Evolutionary conservation across 2,888 invertebrate genomes (phyloP), one percentile per base, ranked within the genome.

Genomic region (Minunthozetes semirufus): DNA sequence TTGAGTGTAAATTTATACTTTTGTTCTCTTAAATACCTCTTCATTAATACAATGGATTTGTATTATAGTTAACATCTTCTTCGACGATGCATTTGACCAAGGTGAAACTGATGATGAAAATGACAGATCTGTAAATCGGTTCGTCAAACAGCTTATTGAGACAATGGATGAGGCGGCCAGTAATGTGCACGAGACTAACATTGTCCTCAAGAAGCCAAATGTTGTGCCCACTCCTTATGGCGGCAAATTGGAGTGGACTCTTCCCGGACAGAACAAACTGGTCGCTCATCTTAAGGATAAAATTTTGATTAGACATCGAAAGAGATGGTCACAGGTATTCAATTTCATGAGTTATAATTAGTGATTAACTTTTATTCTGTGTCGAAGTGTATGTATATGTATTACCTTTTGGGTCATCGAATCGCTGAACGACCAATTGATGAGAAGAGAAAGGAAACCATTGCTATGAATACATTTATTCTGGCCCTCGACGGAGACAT

Each of bases 261-360:
- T 95, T 74, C 94, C 94, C 0, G 93, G 93, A 0, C 89, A 90
- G 80, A 93, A 91, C 27, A 89, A 89, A 82, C 85, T 95, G 84
- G 88, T 91, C 78, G 91, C 90, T 11, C 94, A 95, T 82, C 84
- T 95, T 76, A 95, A 95, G 82, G 93, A 95, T 82, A 93, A 92
- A 81, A 87, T 88, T 25, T 91, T 91, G 82, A 94, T 95, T 72
- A 86, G 94, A 46, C 90, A 92, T 80, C 90, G 92, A 81, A 95
- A 95, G 82, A 87, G 95, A 76, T 95, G 94, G 94, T 93, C 93
- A 71, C 94, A 94, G 87, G 89, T 88, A 80, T 48, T 11, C 29
- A 3, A n/a, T 15, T 13, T n/a, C n/a, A 53, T 9, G 8, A n/a
- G 5, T 3, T n/a, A 53, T 25, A 6, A 53, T 19, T 5, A 53